Evolutionary conservation across 2,113 vertebrate species (phyloP).

Genomic region (Microtus montanus): DNA sequence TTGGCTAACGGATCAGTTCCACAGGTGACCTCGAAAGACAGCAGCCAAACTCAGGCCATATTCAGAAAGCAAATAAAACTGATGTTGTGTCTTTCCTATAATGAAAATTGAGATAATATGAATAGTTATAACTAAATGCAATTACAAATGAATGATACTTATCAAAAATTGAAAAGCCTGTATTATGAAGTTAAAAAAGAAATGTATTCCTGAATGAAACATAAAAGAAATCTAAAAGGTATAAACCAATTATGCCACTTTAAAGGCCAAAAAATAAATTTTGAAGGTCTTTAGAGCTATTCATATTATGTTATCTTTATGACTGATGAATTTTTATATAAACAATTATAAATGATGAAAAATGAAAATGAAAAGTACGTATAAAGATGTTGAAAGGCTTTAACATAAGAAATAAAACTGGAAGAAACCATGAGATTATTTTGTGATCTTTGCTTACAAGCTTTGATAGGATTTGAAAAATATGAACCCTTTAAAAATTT

Average conservation of each 20-base stretch:
- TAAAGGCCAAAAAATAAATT: background rate
- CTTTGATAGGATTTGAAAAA: background rate
- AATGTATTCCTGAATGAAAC: background rate
- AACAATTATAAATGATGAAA: background rate
- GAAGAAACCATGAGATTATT: conserved; percentile 19
- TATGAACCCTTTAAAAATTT: background rate
- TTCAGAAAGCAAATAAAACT: background rate
- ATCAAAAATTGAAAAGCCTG: background rate
- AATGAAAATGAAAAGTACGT: background rate
- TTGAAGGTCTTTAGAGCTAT: background rate
- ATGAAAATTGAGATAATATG: background rate
- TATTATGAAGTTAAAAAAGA: background rate
- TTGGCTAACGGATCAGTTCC: background rate
- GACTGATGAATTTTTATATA: background rate
- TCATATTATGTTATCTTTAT: background rate
- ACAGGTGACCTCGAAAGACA: background rate
- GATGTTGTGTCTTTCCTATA: background rate
- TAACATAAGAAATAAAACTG: background rate
- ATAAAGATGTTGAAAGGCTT: background rate
- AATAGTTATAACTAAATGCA: background rate
- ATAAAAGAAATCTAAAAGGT: background rate
- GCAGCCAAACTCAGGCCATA: background rate
- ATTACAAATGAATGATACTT: background rate
- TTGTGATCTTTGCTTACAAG: background rate
- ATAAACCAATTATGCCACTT: background rate